phyloP scores from a whole-genome alignment of 2,113 vertebrate species.

The Cavia porcellus region DNA sequence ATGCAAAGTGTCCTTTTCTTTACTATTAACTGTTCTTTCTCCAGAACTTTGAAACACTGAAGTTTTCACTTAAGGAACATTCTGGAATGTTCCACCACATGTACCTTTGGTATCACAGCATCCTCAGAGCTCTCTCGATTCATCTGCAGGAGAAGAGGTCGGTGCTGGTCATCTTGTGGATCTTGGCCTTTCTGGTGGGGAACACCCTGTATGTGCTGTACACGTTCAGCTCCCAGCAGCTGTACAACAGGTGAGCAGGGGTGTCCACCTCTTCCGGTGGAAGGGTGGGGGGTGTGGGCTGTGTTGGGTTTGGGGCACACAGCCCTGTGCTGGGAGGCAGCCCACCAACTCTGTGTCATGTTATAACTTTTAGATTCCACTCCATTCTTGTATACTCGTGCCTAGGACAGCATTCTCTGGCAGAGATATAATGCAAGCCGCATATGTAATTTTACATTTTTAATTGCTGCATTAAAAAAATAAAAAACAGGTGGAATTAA shows the following conservation, averaged over 20 bases:
- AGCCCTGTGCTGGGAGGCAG: background rate
- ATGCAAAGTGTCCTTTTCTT: background rate
- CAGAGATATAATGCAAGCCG: background rate
- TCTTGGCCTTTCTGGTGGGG: constrained; percentile 93
- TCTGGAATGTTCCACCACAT: background rate
- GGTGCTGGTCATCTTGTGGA: constrained; percentile 94
- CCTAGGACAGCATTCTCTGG: background rate
- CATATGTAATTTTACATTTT: background rate
- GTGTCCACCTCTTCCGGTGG: background rate
- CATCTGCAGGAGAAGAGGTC: constrained; percentile 95
- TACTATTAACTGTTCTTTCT: background rate
- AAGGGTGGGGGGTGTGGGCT: background rate
- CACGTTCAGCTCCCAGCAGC: constrained; percentile 95
- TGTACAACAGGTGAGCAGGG: constrained; percentile 94
- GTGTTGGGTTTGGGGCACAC: background rate
- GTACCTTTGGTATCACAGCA: background rate
- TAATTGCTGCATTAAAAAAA: background rate
- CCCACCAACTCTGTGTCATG: accelerated
- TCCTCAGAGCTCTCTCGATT: constrained; percentile 57
- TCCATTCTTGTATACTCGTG: accelerated
- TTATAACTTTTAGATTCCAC: background rate
- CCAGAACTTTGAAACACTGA: background rate
- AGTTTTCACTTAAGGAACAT: background rate
- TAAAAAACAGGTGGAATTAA: background rate
- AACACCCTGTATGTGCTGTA: constrained; percentile 97